A percentile compares a stretch with the other conserved stretches of the same genome.
These are phyloP conservation scores for Achroia grisella DNA, from an alignment of 1,140 invertebrate genomes.

Conservation along the genomic window DNA sequence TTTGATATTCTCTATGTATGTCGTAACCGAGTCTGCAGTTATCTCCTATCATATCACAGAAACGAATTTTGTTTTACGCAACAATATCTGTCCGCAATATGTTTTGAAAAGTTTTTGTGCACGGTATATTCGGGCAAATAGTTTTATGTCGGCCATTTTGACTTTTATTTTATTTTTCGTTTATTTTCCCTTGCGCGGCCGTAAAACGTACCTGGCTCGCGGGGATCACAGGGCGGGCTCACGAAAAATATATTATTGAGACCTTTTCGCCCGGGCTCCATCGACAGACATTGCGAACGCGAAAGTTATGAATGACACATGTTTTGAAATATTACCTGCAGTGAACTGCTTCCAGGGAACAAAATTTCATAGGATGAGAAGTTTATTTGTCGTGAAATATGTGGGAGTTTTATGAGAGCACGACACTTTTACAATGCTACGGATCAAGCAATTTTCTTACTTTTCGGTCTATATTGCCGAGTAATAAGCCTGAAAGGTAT, in stretches of 20 bases:
- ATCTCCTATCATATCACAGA: background rate
- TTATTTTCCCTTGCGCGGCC: conserved; percentile 69
- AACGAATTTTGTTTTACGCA: conserved; percentile 22
- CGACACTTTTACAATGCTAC: conserved; percentile 61
- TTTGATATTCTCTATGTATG: background rate
- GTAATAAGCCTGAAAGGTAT: conserved; percentile 49
- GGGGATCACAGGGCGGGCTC: conserved; percentile 64
- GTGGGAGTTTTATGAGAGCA: conserved; percentile 64
- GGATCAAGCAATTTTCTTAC: conserved; percentile 63
- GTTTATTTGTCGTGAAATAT: conserved; percentile 72
- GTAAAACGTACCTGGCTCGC: conserved; percentile 68
- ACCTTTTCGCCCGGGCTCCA: conserved; percentile 68
- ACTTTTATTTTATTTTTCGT: conserved; percentile 74
- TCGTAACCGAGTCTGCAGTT: background rate
- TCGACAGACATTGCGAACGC: conserved; percentile 72
- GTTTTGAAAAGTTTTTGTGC: conserved; percentile 53
- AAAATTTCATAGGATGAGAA: conserved; percentile 66
- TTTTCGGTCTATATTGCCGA: conserved; percentile 52
- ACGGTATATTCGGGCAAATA: conserved; percentile 60
- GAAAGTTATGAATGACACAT: conserved; percentile 73
- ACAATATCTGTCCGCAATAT: conserved; percentile 39
- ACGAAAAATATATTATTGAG: conserved; percentile 73
- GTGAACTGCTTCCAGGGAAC: conserved; percentile 59
- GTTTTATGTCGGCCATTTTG: conserved; percentile 70
- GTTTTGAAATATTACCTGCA: conserved; percentile 73